Percentiles rank a stretch among this genome's conserved stretches.
Conservation (phyloP, 2,113 vertebrate species). For the Phocoena phocoena region DNA sequence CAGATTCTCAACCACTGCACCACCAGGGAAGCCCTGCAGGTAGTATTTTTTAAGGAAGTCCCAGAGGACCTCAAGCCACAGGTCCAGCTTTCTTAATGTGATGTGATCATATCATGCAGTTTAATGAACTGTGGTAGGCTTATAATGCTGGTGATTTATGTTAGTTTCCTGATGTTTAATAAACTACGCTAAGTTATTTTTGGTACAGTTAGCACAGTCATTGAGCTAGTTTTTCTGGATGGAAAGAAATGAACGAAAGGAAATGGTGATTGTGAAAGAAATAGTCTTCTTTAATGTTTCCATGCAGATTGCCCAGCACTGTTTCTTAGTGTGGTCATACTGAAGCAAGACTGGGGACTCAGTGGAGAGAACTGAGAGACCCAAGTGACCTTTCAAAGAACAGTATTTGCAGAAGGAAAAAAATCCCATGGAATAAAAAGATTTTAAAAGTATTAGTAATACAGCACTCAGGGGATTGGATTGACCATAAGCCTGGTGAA, state of each 20-base stretch:
- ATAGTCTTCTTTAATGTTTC: not conserved
- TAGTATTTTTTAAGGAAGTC: not conserved
- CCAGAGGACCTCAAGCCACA: not conserved
- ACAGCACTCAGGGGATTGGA: not conserved
- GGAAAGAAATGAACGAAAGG: slow-evolving; percentile 31
- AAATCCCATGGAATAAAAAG: not conserved
- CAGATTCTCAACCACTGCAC: no score
- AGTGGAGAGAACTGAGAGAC: not conserved
- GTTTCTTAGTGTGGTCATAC: not conserved
- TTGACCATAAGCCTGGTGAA: not conserved
- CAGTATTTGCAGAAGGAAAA: not conserved
- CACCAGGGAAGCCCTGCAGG: not conserved
- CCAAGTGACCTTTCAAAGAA: not conserved
- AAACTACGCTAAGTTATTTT: slow-evolving; percentile 38
- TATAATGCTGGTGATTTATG: not conserved
- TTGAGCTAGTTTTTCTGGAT: slow-evolving; percentile 15
- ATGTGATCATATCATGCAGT: not conserved
- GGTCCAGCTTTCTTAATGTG: not conserved
- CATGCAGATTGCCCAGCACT: not conserved
- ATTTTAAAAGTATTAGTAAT: not conserved
- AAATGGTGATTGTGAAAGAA: not conserved
- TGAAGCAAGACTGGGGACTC: not conserved
- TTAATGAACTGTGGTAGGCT: slow-evolving; percentile 38
- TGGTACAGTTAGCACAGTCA: not conserved
- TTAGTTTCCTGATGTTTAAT: slow-evolving; percentile 43